A percentile compares a stretch with the other conserved stretches of the same genome.
Evolutionary conservation across 2,888 invertebrate genomes (phyloP).

Genomic region (Aromia moschata): DNA sequence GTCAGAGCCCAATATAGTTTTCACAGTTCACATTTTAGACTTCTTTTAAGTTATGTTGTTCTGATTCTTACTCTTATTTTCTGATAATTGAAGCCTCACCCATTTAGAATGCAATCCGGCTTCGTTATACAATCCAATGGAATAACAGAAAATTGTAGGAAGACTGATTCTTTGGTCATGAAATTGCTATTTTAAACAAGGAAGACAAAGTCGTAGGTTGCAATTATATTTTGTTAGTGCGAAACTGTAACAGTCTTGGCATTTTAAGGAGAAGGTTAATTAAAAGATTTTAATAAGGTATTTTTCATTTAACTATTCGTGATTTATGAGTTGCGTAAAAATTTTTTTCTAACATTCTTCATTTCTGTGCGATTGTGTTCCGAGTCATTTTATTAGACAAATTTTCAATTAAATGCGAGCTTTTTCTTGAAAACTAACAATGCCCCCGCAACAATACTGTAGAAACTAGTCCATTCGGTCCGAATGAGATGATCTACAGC

Average conservation of each 20-base stretch:
- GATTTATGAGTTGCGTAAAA: too few species aligned
- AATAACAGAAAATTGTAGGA: neutral
- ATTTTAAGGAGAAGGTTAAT: neutral
- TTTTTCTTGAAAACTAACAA: too few species aligned
- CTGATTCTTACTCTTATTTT: neutral
- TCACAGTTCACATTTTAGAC: too few species aligned
- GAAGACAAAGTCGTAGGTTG: neutral
- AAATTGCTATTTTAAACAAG: constrained; percentile 6
- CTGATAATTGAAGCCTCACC: neutral
- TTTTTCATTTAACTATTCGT: neutral
- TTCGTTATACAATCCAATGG: constrained; percentile 12
- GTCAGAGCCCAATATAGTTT: too few species aligned
- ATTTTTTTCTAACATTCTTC: too few species aligned
- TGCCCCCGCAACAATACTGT: too few species aligned
- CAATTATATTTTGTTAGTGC: neutral
- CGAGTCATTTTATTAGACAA: too few species aligned
- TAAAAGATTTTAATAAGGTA: neutral
- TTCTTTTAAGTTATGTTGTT: neutral
- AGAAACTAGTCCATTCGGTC: too few species aligned
- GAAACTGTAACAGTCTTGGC: neutral
- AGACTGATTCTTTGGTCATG: constrained; percentile 4
- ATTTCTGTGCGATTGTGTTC: too few species aligned
- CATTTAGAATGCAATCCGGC: neutral
- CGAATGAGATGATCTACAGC: too few species aligned
- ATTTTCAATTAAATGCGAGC: too few species aligned